Evolutionary conservation across 2,797 vertebrate genomes (phyloP).

Genomic region (Rhodeus uyekii): DNA sequence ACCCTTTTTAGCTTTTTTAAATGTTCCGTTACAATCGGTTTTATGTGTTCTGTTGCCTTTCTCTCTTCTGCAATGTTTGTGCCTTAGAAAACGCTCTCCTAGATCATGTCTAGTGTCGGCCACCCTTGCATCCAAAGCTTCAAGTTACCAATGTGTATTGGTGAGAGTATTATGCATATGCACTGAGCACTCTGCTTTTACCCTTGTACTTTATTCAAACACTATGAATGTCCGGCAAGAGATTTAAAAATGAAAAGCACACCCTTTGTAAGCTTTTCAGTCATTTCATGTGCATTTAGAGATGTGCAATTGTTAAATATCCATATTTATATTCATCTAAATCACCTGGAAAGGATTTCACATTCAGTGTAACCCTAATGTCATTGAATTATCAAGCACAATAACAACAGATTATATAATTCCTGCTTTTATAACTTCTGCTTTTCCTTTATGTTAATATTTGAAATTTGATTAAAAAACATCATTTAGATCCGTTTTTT

Average conservation of each 20-base stretch:
- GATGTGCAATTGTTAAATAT: constrained; percentile 7
- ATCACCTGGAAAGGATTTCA: background rate
- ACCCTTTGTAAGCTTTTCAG: background rate
- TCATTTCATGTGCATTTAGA: constrained; percentile 25
- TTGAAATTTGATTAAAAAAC: constrained; percentile 21
- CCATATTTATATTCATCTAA: constrained; percentile 23
- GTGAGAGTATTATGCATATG: constrained; percentile 48
- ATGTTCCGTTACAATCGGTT: background rate
- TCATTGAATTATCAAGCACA: background rate
- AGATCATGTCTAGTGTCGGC: constrained; percentile 26
- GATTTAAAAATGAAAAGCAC: constrained; percentile 20
- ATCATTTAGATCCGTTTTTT: constrained; percentile 22
- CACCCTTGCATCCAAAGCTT: constrained; percentile 52
- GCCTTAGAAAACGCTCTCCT: constrained; percentile 50
- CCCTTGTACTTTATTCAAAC: constrained; percentile 34
- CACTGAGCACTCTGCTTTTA: constrained; percentile 48
- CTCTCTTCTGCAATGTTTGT: constrained; percentile 48
- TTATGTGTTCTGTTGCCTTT: constrained; percentile 46
- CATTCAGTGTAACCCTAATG: background rate
- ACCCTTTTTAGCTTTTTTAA: background rate
- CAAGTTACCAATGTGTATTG: constrained; percentile 33
- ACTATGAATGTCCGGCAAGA: constrained; percentile 24
- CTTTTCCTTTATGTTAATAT: constrained; percentile 28
- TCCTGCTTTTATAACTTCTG: constrained; percentile 19
- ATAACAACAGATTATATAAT: background rate